Evolutionary conservation across 1,140 invertebrate species (phyloP).

Genomic region (Hylyphantes graminicola): DNA sequence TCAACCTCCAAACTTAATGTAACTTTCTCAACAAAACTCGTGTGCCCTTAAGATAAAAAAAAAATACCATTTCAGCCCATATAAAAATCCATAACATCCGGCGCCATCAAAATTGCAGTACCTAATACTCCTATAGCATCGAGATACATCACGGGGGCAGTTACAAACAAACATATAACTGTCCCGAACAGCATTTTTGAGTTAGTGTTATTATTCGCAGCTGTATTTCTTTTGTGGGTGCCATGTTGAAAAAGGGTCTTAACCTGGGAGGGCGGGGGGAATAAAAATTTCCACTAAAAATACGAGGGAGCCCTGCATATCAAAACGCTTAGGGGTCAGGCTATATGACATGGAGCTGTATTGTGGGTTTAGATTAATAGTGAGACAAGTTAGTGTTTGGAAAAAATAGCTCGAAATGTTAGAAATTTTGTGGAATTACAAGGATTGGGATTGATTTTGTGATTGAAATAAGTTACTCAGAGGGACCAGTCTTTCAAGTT

Average conservation of each 20-base stretch:
- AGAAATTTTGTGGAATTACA: too few species aligned
- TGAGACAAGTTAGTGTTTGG: too few species aligned
- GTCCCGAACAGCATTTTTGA: slow-evolving; percentile 49
- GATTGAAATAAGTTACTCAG: too few species aligned
- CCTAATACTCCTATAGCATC: slow-evolving; percentile 21
- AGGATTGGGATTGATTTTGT: too few species aligned
- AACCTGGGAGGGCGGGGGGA: slow-evolving; percentile 7
- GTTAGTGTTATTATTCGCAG: slow-evolving; percentile 44
- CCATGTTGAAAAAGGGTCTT: slow-evolving; percentile 44
- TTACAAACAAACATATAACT: slow-evolving; percentile 37
- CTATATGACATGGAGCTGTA: slow-evolving; percentile 6
- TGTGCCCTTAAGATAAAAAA: neutral
- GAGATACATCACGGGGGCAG: slow-evolving; percentile 45
- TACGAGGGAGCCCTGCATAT: slow-evolving; percentile 12
- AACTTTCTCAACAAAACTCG: neutral
- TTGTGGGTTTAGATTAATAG: too few species aligned
- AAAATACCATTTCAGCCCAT: slow-evolving; percentile 11
- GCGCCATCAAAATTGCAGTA: neutral
- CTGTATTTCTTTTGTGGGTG: slow-evolving; percentile 52
- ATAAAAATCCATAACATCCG: slow-evolving; percentile 44
- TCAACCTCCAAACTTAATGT: neutral
- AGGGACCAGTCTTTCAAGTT: too few species aligned
- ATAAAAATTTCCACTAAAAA: slow-evolving; percentile 33
- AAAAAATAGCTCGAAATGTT: too few species aligned
- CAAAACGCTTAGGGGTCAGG: slow-evolving; percentile 19